phyloP scores from a whole-genome alignment of 2,113 vertebrate genomes.

The Actinemys pallida region DNA sequence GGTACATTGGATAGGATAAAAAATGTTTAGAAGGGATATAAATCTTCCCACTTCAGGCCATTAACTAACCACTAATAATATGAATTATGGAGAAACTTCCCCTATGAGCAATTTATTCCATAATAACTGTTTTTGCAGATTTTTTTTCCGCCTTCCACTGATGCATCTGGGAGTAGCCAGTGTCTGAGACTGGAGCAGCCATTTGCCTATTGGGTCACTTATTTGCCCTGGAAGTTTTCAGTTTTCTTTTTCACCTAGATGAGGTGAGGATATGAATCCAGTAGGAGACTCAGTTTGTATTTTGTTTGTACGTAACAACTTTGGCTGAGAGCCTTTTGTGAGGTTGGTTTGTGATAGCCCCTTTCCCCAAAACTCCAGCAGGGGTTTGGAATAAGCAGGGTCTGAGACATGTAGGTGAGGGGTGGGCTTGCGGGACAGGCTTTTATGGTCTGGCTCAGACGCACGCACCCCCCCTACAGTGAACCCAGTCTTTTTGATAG shows the following conservation, averaged over 20 bases:
- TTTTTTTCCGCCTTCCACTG: conserved; percentile 43
- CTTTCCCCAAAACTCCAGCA: background rate
- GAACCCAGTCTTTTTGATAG: background rate
- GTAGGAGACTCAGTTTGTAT: background rate
- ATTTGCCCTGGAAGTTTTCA: background rate
- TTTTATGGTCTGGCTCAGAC: background rate
- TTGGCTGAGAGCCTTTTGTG: background rate
- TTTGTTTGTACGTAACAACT: background rate
- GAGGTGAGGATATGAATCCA: background rate
- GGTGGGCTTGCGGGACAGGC: background rate
- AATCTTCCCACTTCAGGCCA: conserved; percentile 30
- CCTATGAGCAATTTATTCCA: background rate
- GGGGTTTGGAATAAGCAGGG: background rate
- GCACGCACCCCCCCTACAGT: background rate
- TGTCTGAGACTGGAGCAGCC: background rate
- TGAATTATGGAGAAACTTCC: conserved; percentile 3
- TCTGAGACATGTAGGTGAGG: background rate
- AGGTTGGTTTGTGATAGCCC: background rate
- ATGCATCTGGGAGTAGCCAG: conserved; percentile 30
- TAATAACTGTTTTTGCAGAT: conserved; percentile 61
- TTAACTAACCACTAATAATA: conserved; percentile 59
- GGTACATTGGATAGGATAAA: background rate
- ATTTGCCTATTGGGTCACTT: background rate
- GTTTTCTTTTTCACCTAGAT: accelerated
- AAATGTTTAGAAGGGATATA: conserved; percentile 25